These are phyloP conservation scores for Gymnobelideus leadbeateri DNA, from an alignment of 2,113 vertebrate species.

Conservation along the genomic window DNA sequence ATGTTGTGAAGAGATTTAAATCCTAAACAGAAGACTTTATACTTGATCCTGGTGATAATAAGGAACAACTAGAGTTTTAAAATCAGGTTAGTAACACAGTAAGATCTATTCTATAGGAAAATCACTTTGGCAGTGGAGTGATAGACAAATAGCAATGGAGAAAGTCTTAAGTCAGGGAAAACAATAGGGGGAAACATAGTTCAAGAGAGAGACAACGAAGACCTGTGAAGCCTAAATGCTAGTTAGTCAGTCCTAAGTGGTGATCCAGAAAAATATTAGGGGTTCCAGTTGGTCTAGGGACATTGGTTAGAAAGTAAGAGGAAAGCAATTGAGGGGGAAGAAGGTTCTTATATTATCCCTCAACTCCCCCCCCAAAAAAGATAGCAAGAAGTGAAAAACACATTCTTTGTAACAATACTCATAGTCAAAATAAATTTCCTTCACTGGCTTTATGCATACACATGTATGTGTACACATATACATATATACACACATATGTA, in stretches of 20 bases:
- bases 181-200: background rate
- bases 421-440: too few species aligned
- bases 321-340: too few species aligned
- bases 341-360: too few species aligned
- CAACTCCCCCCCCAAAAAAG: background rate
- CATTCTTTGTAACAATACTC: background rate
- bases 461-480: background rate
- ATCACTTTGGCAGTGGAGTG: background rate
- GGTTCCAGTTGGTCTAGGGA: too few species aligned
- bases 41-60: background rate
- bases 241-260: background rate
- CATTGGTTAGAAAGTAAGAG: too few species aligned
- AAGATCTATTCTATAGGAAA: background rate
- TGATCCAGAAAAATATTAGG: background rate
- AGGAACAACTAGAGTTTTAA: background rate
- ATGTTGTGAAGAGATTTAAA: too few species aligned
- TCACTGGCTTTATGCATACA: background rate
- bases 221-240: background rate
- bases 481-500: background rate
- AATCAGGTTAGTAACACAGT: background rate
- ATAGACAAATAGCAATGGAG: background rate
- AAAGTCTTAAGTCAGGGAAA: background rate
- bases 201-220: background rate
- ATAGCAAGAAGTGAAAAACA: background rate
- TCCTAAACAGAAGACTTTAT: too few species aligned